These are phyloP conservation scores for Aethina tumida DNA, from an alignment of 1,140 invertebrate species.

Conservation along the genomic window DNA sequence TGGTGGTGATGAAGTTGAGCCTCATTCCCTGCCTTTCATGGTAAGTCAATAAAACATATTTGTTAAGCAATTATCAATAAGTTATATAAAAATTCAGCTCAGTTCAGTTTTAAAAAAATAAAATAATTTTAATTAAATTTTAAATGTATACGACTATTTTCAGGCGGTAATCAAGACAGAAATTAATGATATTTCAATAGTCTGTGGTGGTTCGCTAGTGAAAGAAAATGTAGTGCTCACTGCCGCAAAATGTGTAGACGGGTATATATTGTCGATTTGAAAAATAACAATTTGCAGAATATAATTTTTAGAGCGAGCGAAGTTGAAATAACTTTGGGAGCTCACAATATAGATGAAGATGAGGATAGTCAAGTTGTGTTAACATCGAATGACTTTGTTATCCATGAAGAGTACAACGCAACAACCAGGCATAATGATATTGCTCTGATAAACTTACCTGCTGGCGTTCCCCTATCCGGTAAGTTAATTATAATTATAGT, in stretches of 20 bases:
- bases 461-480: conserved; percentile 41
- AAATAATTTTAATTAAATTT: conserved; percentile 7
- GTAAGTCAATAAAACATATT: conserved; percentile 14
- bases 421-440: conserved; percentile 41
- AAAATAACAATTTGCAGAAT: neutral
- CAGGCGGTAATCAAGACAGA: conserved; percentile 12
- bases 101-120: no score
- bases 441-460: conserved; percentile 42
- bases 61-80: no score
- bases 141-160: no score
- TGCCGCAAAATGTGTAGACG: conserved; percentile 17
- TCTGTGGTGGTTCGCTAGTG: conserved; percentile 18
- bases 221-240: conserved; percentile 12
- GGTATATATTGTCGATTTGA: conserved; percentile 7
- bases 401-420: conserved; percentile 41
- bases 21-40: conserved; percentile 36
- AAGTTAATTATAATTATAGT: conserved; percentile 8
- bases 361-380: conserved; percentile 33
- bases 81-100: no score
- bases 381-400: conserved; percentile 34
- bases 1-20: conserved; percentile 23
- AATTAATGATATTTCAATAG: conserved; percentile 9
- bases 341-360: conserved; percentile 38
- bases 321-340: conserved; percentile 37
- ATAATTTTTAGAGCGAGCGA: conserved; percentile 10